phyloP scores from a whole-genome alignment of 2,113 vertebrate species.

The Fukomys damarensis region DNA sequence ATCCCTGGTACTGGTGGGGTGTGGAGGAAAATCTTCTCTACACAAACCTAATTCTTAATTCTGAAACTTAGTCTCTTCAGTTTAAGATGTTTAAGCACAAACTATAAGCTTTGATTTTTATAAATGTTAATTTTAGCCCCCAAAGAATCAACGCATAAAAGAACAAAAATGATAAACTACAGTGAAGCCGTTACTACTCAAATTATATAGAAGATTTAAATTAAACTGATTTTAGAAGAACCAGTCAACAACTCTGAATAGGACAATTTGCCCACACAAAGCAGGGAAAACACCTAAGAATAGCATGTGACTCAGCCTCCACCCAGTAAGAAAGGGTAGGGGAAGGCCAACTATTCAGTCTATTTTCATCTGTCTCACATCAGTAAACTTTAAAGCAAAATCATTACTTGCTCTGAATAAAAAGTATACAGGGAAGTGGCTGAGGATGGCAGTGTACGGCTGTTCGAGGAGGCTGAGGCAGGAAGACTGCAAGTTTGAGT shows the following conservation, averaged over 20 bases:
- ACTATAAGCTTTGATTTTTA: constrained; percentile 41
- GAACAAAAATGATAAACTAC: constrained; percentile 36
- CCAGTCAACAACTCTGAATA: constrained; percentile 66
- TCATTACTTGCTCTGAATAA: constrained; percentile 12
- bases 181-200: not conserved
- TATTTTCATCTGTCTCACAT: constrained; percentile 4
- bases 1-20: not conserved
- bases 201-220: constrained; percentile 48
- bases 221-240: constrained; percentile 57
- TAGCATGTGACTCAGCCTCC: constrained; percentile 59
- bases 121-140: constrained; percentile 40
- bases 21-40: not conserved
- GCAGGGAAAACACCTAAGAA: constrained; percentile 37
- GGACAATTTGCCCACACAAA: constrained; percentile 63
- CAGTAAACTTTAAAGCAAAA: constrained; percentile 50
- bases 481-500: not conserved
- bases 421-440: not conserved
- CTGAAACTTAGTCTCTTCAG: constrained; percentile 10
- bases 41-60: constrained; percentile 48
- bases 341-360: not conserved
- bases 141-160: constrained; percentile 51
- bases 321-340: not conserved
- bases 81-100: constrained; percentile 48
- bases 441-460: not conserved
- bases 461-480: not conserved